Conservation (phyloP, 2,888 invertebrate species). For the Chrysomela aeneicollis region DNA sequence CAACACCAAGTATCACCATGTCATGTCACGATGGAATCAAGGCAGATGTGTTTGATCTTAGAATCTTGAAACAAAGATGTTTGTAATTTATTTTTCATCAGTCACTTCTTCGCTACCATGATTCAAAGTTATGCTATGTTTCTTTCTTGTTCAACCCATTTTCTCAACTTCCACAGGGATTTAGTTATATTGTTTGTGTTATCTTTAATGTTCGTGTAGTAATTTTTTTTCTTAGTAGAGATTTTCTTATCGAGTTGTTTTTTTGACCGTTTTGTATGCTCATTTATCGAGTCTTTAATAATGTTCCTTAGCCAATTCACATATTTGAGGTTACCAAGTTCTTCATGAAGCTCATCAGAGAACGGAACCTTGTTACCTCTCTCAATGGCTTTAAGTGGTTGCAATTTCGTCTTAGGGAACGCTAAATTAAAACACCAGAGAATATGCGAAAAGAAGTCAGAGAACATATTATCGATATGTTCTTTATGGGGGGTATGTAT, state of each 20-base stretch:
- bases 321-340: constrained; percentile 5
- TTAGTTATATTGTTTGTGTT: background rate
- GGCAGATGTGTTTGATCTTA: too few species aligned
- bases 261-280: background rate
- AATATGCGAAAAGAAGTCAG: background rate
- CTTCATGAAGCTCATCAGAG: background rate
- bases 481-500: background rate
- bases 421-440: constrained; percentile 1
- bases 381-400: background rate
- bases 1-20: too few species aligned
- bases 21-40: too few species aligned
- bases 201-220: constrained; percentile 3
- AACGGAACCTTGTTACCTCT: background rate
- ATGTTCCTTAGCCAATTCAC: constrained; percentile 8
- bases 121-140: too few species aligned
- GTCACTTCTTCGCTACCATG: background rate
- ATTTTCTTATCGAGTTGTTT: constrained; percentile 6
- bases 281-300: background rate
- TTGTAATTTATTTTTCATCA: background rate
- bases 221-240: background rate
- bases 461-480: background rate
- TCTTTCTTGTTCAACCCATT: background rate
- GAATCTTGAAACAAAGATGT: too few species aligned
- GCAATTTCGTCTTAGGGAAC: background rate
- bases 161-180: constrained; percentile 3